These are phyloP conservation scores for Orthonyx spaldingii DNA, from an alignment of 2,113 vertebrate species.

Conservation along the genomic window DNA sequence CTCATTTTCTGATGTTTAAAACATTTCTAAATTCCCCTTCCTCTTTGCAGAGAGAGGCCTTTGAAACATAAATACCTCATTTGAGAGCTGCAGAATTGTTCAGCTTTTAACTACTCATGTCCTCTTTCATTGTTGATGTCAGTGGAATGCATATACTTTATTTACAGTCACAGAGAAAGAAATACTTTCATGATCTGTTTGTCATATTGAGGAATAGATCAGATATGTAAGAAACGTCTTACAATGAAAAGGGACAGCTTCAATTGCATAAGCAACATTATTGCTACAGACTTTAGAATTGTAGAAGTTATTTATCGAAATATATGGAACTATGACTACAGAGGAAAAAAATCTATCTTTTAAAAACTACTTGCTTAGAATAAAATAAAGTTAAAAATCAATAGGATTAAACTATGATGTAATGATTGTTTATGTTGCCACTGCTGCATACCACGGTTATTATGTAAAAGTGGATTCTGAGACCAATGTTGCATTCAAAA, in stretches of 20 bases:
- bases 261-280: neutral
- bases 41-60: neutral
- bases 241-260: neutral
- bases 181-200: neutral
- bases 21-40: neutral
- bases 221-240: neutral
- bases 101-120: constrained; percentile 38
- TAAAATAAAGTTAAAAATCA: neutral
- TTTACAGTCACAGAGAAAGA: neutral
- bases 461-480: neutral
- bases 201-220: neutral
- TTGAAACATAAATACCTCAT: neutral
- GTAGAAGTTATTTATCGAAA: neutral
- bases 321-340: neutral
- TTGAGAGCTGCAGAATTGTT: constrained; percentile 41
- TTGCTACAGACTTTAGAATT: neutral
- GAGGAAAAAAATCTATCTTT: neutral
- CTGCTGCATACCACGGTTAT: neutral
- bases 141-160: neutral
- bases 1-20: neutral
- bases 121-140: constrained; percentile 30
- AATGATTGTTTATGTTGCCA: neutral
- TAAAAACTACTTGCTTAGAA: neutral
- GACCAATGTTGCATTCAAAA: neutral
- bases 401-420: neutral